Conservation (phyloP, 2,113 vertebrate species). For the Ptilorrhoa leucosticta region DNA sequence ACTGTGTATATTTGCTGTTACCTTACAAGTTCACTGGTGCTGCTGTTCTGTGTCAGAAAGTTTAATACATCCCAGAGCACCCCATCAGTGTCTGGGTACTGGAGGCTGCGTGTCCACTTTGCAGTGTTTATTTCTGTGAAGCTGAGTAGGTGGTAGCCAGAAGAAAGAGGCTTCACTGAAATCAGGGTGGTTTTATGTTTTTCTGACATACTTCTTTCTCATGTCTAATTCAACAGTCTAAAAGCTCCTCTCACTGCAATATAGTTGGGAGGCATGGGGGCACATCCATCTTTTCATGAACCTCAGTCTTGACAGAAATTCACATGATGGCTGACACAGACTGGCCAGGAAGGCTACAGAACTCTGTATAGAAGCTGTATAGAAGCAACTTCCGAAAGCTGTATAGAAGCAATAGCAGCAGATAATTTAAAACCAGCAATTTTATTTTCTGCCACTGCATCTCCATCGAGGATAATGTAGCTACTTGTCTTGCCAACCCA, state of each 20-base stretch:
- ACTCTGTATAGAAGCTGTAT: neutral
- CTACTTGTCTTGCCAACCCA: neutral
- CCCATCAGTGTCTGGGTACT: neutral
- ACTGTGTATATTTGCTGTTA: conserved; percentile 33
- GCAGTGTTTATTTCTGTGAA: conserved; percentile 11
- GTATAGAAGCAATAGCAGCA: neutral
- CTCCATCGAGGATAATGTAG: neutral
- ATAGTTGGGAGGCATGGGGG: neutral
- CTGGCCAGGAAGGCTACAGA: neutral
- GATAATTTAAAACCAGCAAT: neutral
- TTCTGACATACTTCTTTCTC: neutral
- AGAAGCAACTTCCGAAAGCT: neutral
- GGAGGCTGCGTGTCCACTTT: neutral
- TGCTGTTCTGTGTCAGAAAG: conserved; percentile 40
- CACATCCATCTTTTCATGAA: neutral
- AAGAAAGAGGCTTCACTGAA: neutral
- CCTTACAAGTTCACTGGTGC: neutral
- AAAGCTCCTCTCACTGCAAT: neutral
- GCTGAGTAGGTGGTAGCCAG: neutral
- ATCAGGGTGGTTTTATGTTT: neutral
- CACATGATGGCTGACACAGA: neutral
- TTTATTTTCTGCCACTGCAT: neutral
- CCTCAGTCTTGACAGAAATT: neutral
- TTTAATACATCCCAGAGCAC: conserved; percentile 40
- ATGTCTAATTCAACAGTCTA: neutral